These are phyloP conservation scores for Ormyrus rosae DNA, from an alignment of 2,888 invertebrate species.

Conservation along the genomic window DNA sequence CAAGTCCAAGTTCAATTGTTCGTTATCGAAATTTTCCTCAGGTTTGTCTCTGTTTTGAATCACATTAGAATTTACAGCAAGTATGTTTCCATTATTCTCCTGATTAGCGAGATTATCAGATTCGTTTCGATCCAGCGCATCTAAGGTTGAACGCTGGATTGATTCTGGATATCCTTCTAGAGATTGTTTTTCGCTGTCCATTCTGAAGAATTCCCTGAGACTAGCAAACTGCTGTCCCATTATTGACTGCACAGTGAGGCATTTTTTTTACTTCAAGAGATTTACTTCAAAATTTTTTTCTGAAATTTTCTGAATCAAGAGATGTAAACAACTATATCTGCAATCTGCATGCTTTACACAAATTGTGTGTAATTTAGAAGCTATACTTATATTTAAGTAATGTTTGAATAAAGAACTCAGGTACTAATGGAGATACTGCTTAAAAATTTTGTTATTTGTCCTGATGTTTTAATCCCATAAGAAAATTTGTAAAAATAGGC, in stretches of 20 bases:
- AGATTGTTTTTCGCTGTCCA: constrained; percentile 69
- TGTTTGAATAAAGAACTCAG: no score
- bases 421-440: no score
- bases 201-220: constrained; percentile 73
- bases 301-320: background rate
- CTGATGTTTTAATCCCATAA: no score
- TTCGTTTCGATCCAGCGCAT: constrained; percentile 64
- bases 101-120: constrained; percentile 61
- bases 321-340: no score
- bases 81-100: constrained; percentile 69
- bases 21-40: constrained; percentile 69
- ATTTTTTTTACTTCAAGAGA: constrained; percentile 63
- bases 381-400: no score
- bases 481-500: no score
- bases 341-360: no score
- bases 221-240: constrained; percentile 76
- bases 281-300: background rate
- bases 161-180: constrained; percentile 65
- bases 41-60: constrained; percentile 66
- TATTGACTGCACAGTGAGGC: constrained; percentile 67
- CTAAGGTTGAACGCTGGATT: constrained; percentile 62
- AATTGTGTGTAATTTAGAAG: no score
- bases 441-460: no score
- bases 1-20: constrained; percentile 67
- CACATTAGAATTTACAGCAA: constrained; percentile 62